Conservation (phyloP, 2,888 invertebrate species). For the Esperia sulphurella region DNA sequence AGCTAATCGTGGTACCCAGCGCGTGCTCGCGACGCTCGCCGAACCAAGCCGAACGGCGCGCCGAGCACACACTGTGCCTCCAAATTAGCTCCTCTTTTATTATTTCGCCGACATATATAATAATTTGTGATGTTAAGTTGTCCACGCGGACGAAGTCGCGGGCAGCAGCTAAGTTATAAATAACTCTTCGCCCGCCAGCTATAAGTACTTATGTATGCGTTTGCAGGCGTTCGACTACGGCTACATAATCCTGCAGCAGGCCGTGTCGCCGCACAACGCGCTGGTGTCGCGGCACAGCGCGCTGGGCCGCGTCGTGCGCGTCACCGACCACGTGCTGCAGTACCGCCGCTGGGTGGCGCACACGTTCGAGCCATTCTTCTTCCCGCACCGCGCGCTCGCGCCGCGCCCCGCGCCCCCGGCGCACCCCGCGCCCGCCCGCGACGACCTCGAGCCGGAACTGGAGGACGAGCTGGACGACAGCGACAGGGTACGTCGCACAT, state of each 20-base stretch:
- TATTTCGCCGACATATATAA: too few species aligned
- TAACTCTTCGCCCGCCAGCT: too few species aligned
- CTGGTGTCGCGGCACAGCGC: slow-evolving; percentile 81
- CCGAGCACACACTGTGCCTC: too few species aligned
- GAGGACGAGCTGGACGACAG: slow-evolving; percentile 23
- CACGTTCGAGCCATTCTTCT: slow-evolving; percentile 68
- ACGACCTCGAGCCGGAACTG: slow-evolving; percentile 10
- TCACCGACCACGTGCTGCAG: slow-evolving; percentile 94
- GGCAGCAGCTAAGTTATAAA: too few species aligned
- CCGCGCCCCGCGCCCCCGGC: slow-evolving; percentile 12
- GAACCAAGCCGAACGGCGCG: too few species aligned
- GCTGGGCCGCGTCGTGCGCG: slow-evolving; percentile 93
- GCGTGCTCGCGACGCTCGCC: too few species aligned
- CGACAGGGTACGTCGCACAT: slow-evolving; percentile 39
- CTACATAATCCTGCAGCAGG: slow-evolving; percentile 89
- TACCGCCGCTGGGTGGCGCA: slow-evolving; percentile 75
- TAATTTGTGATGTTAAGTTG: too few species aligned
- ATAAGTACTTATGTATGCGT: background rate
- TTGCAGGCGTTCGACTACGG: slow-evolving; percentile 96
- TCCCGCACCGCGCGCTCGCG: slow-evolving; percentile 40
- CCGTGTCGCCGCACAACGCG: slow-evolving; percentile 78
- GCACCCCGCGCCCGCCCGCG: slow-evolving; percentile 12
- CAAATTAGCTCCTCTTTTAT: too few species aligned
- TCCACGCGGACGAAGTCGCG: too few species aligned
- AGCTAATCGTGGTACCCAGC: too few species aligned